Base-by-base conservation (phyloP, 2,888 invertebrate species). In the Geophilus truncorum region DNA sequence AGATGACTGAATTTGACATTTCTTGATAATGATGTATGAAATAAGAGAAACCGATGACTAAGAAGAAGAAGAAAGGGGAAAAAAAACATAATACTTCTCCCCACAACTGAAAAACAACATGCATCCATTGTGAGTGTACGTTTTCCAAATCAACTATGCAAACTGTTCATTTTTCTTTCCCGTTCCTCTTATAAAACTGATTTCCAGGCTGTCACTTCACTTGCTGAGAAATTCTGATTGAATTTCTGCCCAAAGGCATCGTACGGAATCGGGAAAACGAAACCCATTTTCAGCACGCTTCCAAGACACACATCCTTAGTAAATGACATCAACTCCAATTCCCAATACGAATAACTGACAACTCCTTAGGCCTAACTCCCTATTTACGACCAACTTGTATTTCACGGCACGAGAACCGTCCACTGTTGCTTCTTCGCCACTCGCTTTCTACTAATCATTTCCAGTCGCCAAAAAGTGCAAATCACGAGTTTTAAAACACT, bases 161-260 rank as follows among this genome's bases (percentile, higher is more conserved):
- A 70, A 70, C 70, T 23, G 70, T 70, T 70, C 70, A 70, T 70
- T 70, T 70, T 70, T 70, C 70, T 70, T 25, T 70, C n/a, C 28
- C 25, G 25, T 70, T n/a, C 25, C 28, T 70, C 70, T 70, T 70
- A 10, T 70, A 70, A 57, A 70, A 70, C 70, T 70, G 70, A 70
- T 70, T 70, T 70, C 70, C 70, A 70, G 10, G 70, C 70, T 70
- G 70, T 70, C 70, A 70, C 57, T 62, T 62, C 57, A 62, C 25
- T 25, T 70, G 70, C 70, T 70, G 70, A 70, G 70, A 25, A 70
- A 70, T 70, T 70, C 70, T 70, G 70, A 70, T 70, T 70, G 70
- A 70, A 70, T 70, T 70, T 70, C 70, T 70, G 70, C 70, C 70
- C 70, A 70, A 70, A 70, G 70, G 70, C 70, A 70, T 70, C 70